phyloP scores from a whole-genome alignment of 2,797 vertebrate species.

The Hyperoplus lanceolatus region DNA sequence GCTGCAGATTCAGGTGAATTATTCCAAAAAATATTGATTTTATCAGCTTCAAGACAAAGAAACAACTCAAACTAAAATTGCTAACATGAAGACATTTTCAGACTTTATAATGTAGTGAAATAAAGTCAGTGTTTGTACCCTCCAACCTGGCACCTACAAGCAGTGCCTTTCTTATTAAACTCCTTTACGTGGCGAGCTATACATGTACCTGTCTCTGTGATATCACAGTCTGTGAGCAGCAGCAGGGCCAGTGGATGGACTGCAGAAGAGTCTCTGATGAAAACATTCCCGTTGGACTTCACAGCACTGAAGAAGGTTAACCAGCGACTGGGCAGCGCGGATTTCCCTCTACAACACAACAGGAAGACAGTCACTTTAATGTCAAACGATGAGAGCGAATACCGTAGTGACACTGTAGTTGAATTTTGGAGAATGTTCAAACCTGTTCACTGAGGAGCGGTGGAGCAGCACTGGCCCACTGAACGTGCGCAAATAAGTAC shows the following conservation, averaged over 20 bases:
- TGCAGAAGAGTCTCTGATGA: slow-evolving; percentile 93
- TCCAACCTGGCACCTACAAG: neutral
- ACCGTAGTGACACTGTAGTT: too few species aligned
- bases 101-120: too few species aligned
- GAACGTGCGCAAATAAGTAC: slow-evolving; percentile 84
- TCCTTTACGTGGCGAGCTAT: neutral
- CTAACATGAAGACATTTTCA: too few species aligned
- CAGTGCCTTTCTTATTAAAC: neutral
- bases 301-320: slow-evolving; percentile 95
- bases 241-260: slow-evolving; percentile 94
- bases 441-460: slow-evolving; percentile 96
- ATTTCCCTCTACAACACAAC: slow-evolving; percentile 72
- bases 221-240: slow-evolving; percentile 91
- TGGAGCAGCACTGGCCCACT: slow-evolving; percentile 92
- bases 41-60: too few species aligned
- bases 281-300: slow-evolving; percentile 91
- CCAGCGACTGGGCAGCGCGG: slow-evolving; percentile 91
- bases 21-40: too few species aligned
- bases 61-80: too few species aligned
- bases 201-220: slow-evolving; percentile 88
- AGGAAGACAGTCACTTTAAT: neutral
- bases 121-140: too few species aligned
- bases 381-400: too few species aligned
- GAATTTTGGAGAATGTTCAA: neutral
- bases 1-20: too few species aligned